These are phyloP conservation scores for Irena cyanogastra DNA, from an alignment of 2,113 vertebrate species.

Conservation along the genomic window DNA sequence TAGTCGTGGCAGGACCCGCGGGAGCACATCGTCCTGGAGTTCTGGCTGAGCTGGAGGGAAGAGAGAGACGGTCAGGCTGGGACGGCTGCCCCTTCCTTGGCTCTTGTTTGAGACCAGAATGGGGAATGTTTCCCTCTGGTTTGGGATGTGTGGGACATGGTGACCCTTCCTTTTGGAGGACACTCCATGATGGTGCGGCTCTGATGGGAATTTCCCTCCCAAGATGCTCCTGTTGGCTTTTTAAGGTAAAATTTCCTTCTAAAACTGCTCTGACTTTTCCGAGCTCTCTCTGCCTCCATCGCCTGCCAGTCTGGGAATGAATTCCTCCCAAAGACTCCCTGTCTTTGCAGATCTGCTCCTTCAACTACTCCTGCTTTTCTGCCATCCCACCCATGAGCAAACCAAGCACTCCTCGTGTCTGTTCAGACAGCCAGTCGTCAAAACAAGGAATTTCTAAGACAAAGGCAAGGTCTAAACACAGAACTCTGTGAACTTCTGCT, in stretches of 20 bases:
- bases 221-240: background rate
- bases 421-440: background rate
- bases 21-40: background rate
- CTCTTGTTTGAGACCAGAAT: fast-evolving
- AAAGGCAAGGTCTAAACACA: background rate
- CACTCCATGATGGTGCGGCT: fast-evolving
- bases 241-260: background rate
- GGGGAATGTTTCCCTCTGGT: background rate
- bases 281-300: background rate
- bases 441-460: background rate
- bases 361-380: background rate
- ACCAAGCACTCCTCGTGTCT: fast-evolving
- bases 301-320: background rate
- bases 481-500: background rate
- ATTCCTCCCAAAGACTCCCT: background rate
- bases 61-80: background rate
- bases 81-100: fast-evolving
- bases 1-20: background rate
- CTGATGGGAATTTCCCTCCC: background rate
- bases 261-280: background rate
- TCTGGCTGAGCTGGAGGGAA: background rate
- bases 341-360: background rate
- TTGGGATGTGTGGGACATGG: fast-evolving
- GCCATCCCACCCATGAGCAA: background rate
- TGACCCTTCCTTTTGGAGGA: background rate